Evolutionary conservation across 2,113 vertebrate genomes (phyloP).

Genomic region (Scytalopus superciliaris): DNA sequence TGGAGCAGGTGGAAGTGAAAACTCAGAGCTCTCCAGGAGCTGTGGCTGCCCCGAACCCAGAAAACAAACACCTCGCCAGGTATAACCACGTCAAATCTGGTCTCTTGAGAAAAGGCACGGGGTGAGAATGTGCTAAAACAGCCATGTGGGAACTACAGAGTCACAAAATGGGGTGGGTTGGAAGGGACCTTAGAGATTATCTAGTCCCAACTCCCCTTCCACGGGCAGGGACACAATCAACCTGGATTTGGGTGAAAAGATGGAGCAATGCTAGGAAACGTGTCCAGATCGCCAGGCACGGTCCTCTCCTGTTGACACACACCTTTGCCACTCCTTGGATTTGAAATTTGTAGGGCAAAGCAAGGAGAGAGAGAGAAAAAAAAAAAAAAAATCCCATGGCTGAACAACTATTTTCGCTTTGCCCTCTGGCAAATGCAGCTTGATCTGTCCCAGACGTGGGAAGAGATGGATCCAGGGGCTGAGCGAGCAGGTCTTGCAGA

Average conservation of each 20-base stretch:
- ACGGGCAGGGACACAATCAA: background rate
- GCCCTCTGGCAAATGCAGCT: background rate
- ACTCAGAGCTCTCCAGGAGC: background rate
- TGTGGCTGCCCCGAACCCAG: background rate
- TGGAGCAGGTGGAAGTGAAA: background rate
- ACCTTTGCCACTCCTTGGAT: background rate
- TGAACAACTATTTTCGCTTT: background rate
- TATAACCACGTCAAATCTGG: rapidly evolving
- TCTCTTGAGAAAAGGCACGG: rapidly evolving
- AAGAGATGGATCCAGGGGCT: background rate
- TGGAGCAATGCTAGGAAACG: background rate
- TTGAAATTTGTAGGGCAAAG: background rate
- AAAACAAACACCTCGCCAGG: background rate
- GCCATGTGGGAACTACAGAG: background rate
- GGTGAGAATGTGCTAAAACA: background rate
- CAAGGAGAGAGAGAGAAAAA: background rate
- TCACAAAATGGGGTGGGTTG: background rate
- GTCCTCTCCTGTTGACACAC: background rate
- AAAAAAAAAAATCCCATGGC: background rate
- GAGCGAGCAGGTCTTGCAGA: background rate
- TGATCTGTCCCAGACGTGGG: background rate
- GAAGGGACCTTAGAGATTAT: background rate
- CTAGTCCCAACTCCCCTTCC: no score
- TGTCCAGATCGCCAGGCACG: background rate
- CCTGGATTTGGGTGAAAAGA: background rate